These are phyloP conservation scores for Listronotus oregonensis DNA, from an alignment of 1,140 invertebrate species.

Conservation along the genomic window DNA sequence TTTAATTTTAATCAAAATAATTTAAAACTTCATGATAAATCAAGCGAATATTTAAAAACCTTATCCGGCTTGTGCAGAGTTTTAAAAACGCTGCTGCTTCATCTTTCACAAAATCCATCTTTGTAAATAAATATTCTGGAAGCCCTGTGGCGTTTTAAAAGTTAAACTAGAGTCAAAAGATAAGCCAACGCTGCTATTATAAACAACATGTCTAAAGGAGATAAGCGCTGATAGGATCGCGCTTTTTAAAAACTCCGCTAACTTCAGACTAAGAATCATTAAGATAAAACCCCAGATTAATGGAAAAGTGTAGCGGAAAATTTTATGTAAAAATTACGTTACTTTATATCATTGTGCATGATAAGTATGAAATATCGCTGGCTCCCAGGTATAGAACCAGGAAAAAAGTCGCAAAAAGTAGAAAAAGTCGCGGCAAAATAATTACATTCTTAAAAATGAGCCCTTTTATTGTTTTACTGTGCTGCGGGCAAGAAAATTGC, in stretches of 20 bases:
- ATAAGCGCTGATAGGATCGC: slow-evolving; percentile 47
- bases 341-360: slow-evolving; percentile 54
- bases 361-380: slow-evolving; percentile 55
- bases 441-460: slow-evolving; percentile 49
- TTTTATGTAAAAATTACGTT: slow-evolving; percentile 57
- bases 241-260: slow-evolving; percentile 54
- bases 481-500: slow-evolving; percentile 25
- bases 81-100: slow-evolving; percentile 2
- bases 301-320: slow-evolving; percentile 56
- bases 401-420: slow-evolving; percentile 20
- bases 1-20: too few species aligned
- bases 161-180: slow-evolving; percentile 36
- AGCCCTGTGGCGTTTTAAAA: slow-evolving; percentile 37
- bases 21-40: too few species aligned
- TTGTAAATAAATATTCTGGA: slow-evolving; percentile 35
- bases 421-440: slow-evolving; percentile 46
- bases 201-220: slow-evolving; percentile 47
- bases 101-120: slow-evolving; percentile 29
- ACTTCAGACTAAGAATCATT: slow-evolving; percentile 57
- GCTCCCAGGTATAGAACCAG: slow-evolving; percentile 49
- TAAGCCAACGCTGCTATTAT: slow-evolving; percentile 36
- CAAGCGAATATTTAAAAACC: too few species aligned
- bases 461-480: slow-evolving; percentile 42
- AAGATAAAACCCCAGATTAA: slow-evolving; percentile 56
- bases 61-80: too few species aligned